Conservation (phyloP, 2,113 vertebrate genomes). For the Manacus vitellinus region DNA sequence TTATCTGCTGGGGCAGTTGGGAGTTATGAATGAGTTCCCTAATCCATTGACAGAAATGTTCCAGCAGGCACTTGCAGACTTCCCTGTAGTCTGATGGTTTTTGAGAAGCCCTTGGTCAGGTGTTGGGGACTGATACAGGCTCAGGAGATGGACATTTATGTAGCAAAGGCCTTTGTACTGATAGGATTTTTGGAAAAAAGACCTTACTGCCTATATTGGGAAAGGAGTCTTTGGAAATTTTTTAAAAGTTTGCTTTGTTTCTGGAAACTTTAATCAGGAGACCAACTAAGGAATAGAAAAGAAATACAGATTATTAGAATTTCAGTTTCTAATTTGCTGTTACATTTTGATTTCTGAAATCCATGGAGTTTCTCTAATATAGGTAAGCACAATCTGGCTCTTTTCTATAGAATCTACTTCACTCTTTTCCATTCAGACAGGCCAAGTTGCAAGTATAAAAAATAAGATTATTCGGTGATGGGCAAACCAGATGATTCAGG, state of each 20-base stretch:
- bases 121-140: not conserved
- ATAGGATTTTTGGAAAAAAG: accelerated
- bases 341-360: not conserved
- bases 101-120: not conserved
- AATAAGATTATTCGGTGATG: not conserved
- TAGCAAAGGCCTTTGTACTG: not conserved
- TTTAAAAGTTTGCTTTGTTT: not conserved
- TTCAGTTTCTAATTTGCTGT: not conserved
- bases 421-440: not conserved
- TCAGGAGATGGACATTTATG: not conserved
- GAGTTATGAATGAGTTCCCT: slow-evolving; percentile 26
- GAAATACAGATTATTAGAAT: not conserved
- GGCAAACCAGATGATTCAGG: not conserved
- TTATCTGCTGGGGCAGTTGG: slow-evolving; percentile 13
- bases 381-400: not conserved
- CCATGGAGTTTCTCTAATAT: not conserved
- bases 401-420: not conserved
- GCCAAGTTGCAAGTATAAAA: not conserved
- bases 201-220: not conserved
- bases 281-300: not conserved
- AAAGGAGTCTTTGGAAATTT: not conserved
- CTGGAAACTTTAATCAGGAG: not conserved
- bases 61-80: not conserved
- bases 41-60: not conserved
- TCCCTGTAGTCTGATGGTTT: not conserved